A percentile compares a stretch with the other conserved stretches of the same genome.
These are phyloP conservation scores for Scaptomyza pallida DNA, from an alignment of 1,140 invertebrate species.

Conservation along the genomic window DNA sequence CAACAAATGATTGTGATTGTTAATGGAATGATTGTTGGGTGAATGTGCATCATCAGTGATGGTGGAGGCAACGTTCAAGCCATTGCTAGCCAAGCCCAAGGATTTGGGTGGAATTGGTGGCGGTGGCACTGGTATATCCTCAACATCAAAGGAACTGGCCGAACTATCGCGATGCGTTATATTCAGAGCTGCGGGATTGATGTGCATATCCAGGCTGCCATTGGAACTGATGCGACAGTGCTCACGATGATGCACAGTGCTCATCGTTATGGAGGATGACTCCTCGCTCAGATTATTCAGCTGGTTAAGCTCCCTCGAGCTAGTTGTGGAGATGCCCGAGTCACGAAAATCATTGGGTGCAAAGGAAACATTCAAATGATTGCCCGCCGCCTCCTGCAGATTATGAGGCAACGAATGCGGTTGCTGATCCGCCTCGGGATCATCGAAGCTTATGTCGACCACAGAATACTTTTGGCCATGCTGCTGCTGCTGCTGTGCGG, in stretches of 20 bases:
- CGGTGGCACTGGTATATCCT: constrained; percentile 75
- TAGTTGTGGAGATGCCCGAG: constrained; percentile 82
- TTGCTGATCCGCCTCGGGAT: constrained; percentile 79
- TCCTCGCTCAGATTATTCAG: constrained; percentile 79
- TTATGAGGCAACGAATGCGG: constrained; percentile 72
- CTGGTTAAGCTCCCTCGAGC: constrained; percentile 76
- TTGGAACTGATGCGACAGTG: constrained; percentile 75
- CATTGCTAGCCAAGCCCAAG: constrained; percentile 61
- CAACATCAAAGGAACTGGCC: constrained; percentile 75
- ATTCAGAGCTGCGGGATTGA: constrained; percentile 54
- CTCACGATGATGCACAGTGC: constrained; percentile 74
- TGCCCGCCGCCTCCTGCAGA: constrained; percentile 57
- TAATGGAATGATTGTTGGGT: constrained; percentile 72
- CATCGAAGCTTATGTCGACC: constrained; percentile 82
- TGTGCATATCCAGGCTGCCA: constrained; percentile 66
- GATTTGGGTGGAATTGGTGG: constrained; percentile 81
- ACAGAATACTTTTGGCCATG: constrained; percentile 79
- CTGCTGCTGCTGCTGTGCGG: constrained; percentile 61
- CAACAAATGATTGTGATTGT: constrained; percentile 53
- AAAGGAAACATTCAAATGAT: constrained; percentile 62
- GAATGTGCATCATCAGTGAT: constrained; percentile 59
- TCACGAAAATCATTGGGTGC: constrained; percentile 80
- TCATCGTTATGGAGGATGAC: constrained; percentile 62
- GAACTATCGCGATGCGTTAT: constrained; percentile 78
- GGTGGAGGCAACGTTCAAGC: constrained; percentile 10